Percentiles rank a stretch among this genome's conserved stretches.
These are phyloP conservation scores for Clangula hyemalis DNA, from an alignment of 2,797 vertebrate genomes.

Conservation along the genomic window DNA sequence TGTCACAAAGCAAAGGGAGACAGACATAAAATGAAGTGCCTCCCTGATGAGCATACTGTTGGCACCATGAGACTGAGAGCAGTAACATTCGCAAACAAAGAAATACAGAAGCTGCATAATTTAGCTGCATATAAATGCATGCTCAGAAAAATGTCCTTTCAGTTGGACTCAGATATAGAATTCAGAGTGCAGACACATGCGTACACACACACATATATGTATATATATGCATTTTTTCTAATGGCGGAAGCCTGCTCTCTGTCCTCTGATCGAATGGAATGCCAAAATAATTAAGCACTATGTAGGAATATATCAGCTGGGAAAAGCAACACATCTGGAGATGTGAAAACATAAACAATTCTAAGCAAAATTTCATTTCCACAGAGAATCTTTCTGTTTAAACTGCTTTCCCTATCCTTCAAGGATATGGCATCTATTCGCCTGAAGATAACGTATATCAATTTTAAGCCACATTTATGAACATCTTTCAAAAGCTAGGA, in stretches of 20 bases:
- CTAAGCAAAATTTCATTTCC: background rate
- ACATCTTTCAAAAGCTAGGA: conserved; percentile 2
- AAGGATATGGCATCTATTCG: background rate
- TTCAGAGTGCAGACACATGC: background rate
- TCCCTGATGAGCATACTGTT: background rate
- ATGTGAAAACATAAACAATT: background rate
- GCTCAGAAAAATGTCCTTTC: background rate
- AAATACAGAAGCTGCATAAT: background rate
- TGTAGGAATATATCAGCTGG: background rate
- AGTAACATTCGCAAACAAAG: background rate
- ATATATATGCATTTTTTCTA: background rate
- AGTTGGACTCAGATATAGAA: background rate
- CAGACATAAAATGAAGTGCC: background rate
- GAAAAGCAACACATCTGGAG: background rate
- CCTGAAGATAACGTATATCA: background rate
- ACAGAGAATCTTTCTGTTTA: background rate
- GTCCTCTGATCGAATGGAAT: background rate
- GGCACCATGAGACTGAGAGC: background rate
- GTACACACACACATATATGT: fast-evolving
- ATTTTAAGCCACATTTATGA: background rate
- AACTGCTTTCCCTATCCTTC: background rate
- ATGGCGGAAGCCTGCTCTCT: background rate
- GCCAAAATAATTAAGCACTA: background rate
- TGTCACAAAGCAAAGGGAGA: background rate
- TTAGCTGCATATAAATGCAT: background rate